Conservation (phyloP, 2,113 vertebrate species). For the Gallinago undulata region DNA sequence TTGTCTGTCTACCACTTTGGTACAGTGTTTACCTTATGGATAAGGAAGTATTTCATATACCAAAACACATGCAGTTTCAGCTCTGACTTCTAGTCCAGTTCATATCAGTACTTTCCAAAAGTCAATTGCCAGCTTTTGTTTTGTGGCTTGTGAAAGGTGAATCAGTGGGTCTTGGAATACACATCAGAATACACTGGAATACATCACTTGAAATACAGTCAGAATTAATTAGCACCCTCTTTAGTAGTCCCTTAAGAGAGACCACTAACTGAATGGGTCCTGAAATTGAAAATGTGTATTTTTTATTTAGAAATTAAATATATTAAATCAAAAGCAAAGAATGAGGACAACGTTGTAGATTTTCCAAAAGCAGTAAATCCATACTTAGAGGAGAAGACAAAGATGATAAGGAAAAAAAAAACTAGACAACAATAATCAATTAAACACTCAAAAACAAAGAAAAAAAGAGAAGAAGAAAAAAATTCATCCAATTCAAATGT, state of each 20-base stretch:
- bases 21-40: not conserved
- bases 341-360: not conserved
- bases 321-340: not conserved
- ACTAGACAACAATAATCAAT: slow-evolving; percentile 64
- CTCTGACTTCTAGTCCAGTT: not conserved
- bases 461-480: slow-evolving; percentile 46
- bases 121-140: not conserved
- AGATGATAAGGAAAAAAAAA: not conserved
- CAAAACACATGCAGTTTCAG: not conserved
- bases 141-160: not conserved
- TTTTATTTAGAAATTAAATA: slow-evolving; percentile 10
- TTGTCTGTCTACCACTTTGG: not conserved
- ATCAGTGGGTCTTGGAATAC: not conserved
- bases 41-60: not conserved
- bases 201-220: not conserved
- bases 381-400: not conserved
- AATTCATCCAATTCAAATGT: slow-evolving; percentile 55
- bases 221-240: not conserved
- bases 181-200: not conserved
- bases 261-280: not conserved
- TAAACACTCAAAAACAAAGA: slow-evolving; percentile 62
- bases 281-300: not conserved
- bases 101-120: not conserved
- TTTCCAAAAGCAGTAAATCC: not conserved
- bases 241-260: not conserved